Base-by-base conservation (phyloP, 2,113 vertebrate species). In the Phrynosoma blainvillii region DNA sequence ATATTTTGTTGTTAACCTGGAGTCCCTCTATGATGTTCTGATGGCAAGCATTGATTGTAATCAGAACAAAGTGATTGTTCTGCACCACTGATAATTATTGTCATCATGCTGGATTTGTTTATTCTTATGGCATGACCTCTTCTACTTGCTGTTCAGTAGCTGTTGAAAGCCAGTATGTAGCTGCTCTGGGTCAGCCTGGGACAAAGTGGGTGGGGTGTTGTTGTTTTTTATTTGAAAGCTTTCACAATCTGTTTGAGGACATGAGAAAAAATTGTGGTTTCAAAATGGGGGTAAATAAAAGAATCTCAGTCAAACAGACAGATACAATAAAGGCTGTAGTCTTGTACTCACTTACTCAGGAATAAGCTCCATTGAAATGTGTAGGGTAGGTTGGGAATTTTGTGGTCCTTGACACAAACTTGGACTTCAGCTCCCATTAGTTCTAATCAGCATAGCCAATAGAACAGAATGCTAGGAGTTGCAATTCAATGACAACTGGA, bases 151-250 rank as follows among this genome's bases (percentile, higher is more conserved):
- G 86, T n/a, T 88, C 80, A 3, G 87, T 77, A 94, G 85, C 88
- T 87, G 83, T 21, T 84, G 79, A 90, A 91, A 84, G 74, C 74
- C 82, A 87, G 21, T 59, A 32, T 62, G 79, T 84, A 83, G 80
- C 84, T 76, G 84, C 27, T 84, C 21, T 59, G 47, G 25, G 75
- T 25, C 54, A 10, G 47, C 1, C 90, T 89, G 80, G 81, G 78
- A 88, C 42, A 23, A 54, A 92, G 79, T 88, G 36, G 36, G 36
- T 36, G 36, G 36, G 36, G 36, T 36, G 36, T 36, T 36, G 36
- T 1, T 7, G n/a, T 87, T 88, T 92, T 92, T 90, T 93, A 32
- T 91, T 93, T 94, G 73, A 86, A 74, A 32, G 10, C 8, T 8
- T 52, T 68, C 75, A 12, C 30, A 76, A 47, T 52, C 30, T 47